Evolutionary conservation across 2,888 invertebrate genomes (phyloP), one percentile per base, ranked within the genome.

Genomic region (Parelbella ahira): DNA sequence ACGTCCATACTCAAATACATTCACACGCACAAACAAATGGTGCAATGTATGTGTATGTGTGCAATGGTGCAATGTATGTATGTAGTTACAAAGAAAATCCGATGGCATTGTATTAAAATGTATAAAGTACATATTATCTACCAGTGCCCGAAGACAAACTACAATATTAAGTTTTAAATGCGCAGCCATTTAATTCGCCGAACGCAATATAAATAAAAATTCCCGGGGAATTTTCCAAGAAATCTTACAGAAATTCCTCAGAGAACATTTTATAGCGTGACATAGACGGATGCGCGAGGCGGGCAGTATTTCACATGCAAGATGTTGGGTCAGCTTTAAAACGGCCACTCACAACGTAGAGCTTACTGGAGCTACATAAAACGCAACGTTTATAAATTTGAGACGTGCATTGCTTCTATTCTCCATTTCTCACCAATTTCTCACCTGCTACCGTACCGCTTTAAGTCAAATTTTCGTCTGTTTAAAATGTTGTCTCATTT

Each of bases 141-240:
- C n/a, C n/a, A n/a, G n/a, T n/a, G n/a, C n/a, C n/a, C n/a, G n/a
- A n/a, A n/a, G n/a, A n/a, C n/a, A n/a, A n/a, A n/a, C n/a, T n/a
- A n/a, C n/a, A n/a, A n/a, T n/a, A 19, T 13, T 7, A 32, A 39
- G 25, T 19, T 19, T 25, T 20, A 32, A 20, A 32, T 4, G 15
- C 29, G 9, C 18, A 4, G 23, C 12, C 32, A 25, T 6, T 8
- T 15, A 38, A 23, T 30, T 25, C 19, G 6, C 8, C 25, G 19
- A 39, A 20, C 32, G 39, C 32, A 30, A 38, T 32, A 32, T 39
- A 39, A 39, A 32, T 39, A 39, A 39, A 39, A 32, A 39, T 25
- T 32, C 32, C 25, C 32, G 25, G 32, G 18, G 25, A 25, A 23
- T 39, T 36, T 32, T 25, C 24, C 39, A 8, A 25, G 30, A 30